Evolutionary conservation across 2,113 vertebrate species (phyloP).

Genomic region (Accipiter virgatus): DNA sequence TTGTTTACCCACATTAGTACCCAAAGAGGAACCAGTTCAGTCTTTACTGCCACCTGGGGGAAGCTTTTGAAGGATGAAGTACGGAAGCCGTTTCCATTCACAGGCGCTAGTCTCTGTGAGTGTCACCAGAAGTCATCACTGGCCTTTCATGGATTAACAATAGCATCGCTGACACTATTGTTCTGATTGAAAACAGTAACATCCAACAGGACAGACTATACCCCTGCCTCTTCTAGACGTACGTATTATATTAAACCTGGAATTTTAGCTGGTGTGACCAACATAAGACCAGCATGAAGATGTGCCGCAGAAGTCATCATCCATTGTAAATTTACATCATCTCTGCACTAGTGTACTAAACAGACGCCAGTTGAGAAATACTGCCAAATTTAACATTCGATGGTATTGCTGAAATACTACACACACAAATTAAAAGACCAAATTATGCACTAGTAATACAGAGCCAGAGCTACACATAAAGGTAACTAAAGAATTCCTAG

Average conservation of each 20-base stretch:
- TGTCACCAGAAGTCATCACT: background rate
- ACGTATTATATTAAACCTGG: background rate
- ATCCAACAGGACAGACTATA: background rate
- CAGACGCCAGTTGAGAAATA: background rate
- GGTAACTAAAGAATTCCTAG: background rate
- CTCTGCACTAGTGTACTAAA: background rate
- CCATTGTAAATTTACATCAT: background rate
- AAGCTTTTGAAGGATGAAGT: background rate
- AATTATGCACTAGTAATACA: background rate
- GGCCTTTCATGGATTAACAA: background rate
- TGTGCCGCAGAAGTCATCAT: background rate
- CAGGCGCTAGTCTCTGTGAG: accelerated
- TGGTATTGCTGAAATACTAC: background rate
- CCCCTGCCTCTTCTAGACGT: background rate
- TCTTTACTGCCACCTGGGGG: background rate
- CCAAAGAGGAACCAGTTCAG: background rate
- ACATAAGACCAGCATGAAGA: background rate
- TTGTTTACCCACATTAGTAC: background rate
- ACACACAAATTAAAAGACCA: background rate
- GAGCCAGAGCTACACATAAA: background rate
- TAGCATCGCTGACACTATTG: background rate
- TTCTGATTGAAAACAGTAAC: background rate
- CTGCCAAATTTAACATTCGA: background rate
- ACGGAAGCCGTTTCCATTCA: background rate
- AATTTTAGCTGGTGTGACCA: background rate